A percentile compares a stretch with the other conserved stretches of the same genome.
These are phyloP conservation scores for Archilochus colubris DNA, from an alignment of 2,113 vertebrate genomes.

Conservation along the genomic window DNA sequence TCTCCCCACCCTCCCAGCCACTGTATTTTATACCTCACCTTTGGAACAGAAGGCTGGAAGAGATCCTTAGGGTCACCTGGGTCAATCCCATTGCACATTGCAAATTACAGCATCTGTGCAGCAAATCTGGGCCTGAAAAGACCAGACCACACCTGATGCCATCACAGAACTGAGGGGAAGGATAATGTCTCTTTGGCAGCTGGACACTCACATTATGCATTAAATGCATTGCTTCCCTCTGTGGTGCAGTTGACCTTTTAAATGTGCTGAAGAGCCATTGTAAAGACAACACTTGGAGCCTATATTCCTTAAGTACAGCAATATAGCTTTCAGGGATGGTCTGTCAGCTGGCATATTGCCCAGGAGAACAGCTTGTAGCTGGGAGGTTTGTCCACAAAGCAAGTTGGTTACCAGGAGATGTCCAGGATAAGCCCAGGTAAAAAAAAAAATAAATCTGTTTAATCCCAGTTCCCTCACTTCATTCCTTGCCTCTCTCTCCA, in stretches of 20 bases:
- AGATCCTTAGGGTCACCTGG: background rate
- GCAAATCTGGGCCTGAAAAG: background rate
- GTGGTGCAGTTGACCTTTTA: background rate
- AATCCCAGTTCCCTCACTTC: background rate
- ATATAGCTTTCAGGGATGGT: background rate
- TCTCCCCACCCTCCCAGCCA: fast-evolving
- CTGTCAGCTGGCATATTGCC: background rate
- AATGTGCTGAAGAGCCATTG: background rate
- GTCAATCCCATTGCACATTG: background rate
- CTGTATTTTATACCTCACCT: background rate
- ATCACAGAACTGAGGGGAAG: background rate
- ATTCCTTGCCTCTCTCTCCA: background rate
- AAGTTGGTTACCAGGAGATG: fast-evolving
- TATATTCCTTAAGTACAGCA: background rate
- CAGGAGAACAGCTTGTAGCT: background rate
- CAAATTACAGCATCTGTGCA: background rate
- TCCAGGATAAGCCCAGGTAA: background rate
- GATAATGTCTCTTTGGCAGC: background rate
- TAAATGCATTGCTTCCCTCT: background rate
- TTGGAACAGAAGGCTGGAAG: background rate
- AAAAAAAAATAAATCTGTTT: background rate
- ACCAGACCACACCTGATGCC: background rate
- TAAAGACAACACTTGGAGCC: background rate
- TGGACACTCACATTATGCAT: background rate
- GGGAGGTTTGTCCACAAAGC: background rate